Evolutionary conservation across 2,113 vertebrate genomes (phyloP).

Genomic region (Casuarius casuarius): DNA sequence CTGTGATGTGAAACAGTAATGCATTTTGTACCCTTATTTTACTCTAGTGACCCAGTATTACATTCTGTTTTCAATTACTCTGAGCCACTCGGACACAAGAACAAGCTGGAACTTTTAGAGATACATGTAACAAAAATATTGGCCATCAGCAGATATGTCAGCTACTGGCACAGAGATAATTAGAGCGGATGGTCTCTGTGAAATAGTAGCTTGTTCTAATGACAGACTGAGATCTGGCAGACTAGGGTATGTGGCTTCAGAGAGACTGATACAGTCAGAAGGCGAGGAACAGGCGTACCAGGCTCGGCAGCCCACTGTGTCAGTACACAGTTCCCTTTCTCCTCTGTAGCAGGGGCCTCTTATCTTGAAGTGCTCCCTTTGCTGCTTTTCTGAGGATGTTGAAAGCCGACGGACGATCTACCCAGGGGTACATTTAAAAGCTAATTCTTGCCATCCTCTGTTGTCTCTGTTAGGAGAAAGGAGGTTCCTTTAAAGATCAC

Average conservation of each 20-base stretch:
- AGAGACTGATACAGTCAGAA: neutral
- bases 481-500: neutral
- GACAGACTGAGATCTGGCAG: neutral
- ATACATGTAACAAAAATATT: neutral
- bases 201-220: conserved; percentile 40
- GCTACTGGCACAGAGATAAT: neutral
- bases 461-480: neutral
- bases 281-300: neutral
- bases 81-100: neutral
- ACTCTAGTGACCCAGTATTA: neutral
- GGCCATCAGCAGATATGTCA: neutral
- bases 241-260: neutral
- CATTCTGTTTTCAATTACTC: neutral
- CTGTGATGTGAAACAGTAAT: neutral
- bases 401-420: neutral
- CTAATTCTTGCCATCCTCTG: neutral
- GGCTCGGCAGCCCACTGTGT: accelerated
- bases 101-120: accelerated
- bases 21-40: neutral
- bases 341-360: accelerated
- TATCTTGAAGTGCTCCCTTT: neutral
- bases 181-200: neutral
- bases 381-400: neutral
- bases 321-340: too few relatives aligned
- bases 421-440: neutral